Evolutionary conservation across 2,888 invertebrate genomes (phyloP).

Genomic region (Elegia similella): DNA sequence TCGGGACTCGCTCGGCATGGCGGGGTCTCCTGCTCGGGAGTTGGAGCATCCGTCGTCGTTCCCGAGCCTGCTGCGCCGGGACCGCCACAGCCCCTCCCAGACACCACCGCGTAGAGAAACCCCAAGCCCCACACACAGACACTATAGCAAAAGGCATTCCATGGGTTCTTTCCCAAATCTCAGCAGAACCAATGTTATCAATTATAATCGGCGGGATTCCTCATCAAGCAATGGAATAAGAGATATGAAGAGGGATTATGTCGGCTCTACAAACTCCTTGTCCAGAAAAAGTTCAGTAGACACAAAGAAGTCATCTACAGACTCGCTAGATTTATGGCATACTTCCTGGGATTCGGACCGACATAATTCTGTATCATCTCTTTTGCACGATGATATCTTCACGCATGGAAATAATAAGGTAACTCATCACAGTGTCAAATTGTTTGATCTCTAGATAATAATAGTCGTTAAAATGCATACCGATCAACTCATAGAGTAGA

Average conservation of each 20-base stretch:
- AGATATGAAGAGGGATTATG: constrained; percentile 79
- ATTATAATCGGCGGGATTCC: constrained; percentile 72
- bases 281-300: constrained; percentile 77
- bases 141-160: constrained; percentile 63
- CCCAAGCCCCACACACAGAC: constrained; percentile 66
- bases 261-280: constrained; percentile 66
- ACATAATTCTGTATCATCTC: constrained; percentile 83
- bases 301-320: constrained; percentile 83
- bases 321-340: constrained; percentile 87
- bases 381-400: constrained; percentile 80
- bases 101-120: constrained; percentile 76
- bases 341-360: constrained; percentile 86
- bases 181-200: constrained; percentile 60
- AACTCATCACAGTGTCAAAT: constrained; percentile 38
- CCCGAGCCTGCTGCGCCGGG: constrained; percentile 84
- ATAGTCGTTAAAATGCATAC: constrained; percentile 1
- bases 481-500: constrained; percentile 3
- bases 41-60: constrained; percentile 87
- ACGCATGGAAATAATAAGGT: constrained; percentile 65
- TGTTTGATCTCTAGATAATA: constrained; percentile 22
- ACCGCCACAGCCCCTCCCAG: constrained; percentile 74
- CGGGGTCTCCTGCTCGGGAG: constrained; percentile 81
- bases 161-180: constrained; percentile 73
- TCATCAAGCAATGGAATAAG: constrained; percentile 58
- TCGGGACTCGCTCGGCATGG: constrained; percentile 81